A percentile compares a stretch with the other conserved stretches of the same genome.
Conservation (phyloP, 2,797 vertebrate genomes). For the Gephyroberyx darwinii region DNA sequence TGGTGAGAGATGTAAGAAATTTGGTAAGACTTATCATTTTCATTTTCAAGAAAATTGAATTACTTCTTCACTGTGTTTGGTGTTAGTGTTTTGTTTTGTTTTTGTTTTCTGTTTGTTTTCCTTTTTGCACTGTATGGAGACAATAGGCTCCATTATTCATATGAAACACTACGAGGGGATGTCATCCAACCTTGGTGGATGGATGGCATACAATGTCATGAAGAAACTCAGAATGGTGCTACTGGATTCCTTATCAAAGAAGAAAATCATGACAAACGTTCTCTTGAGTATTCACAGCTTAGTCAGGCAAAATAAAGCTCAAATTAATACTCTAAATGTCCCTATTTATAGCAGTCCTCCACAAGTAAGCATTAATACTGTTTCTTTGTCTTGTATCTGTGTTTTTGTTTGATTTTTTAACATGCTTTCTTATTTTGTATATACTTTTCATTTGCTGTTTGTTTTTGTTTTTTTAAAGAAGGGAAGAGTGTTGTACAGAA, state of each 20-base stretch:
- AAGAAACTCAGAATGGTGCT: slow-evolving; percentile 64
- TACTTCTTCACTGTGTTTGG: slow-evolving; percentile 37
- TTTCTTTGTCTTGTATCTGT: slow-evolving; percentile 51
- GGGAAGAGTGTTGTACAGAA: slow-evolving; percentile 77
- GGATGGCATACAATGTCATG: slow-evolving; percentile 31
- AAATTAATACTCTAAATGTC: slow-evolving; percentile 34
- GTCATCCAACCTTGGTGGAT: slow-evolving; percentile 32
- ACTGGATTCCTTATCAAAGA: slow-evolving; percentile 53
- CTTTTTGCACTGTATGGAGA: slow-evolving; percentile 73
- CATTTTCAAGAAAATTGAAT: slow-evolving; percentile 55
- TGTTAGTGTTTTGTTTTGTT: slow-evolving; percentile 25
- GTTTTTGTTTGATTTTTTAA: slow-evolving; percentile 55
- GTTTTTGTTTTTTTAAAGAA: slow-evolving; percentile 71
- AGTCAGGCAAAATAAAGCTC: slow-evolving; percentile 44
- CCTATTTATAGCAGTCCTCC: slow-evolving; percentile 65
- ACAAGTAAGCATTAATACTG: slow-evolving; percentile 53
- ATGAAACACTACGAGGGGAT: slow-evolving; percentile 54
- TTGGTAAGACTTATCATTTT: slow-evolving; percentile 50
- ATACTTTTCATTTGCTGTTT: slow-evolving; percentile 59
- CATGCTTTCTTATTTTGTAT: slow-evolving; percentile 72
- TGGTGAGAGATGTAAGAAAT: slow-evolving; percentile 68
- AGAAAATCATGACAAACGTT: slow-evolving; percentile 31
- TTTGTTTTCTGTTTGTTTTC: slow-evolving; percentile 43
- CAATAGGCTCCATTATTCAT: slow-evolving; percentile 53
- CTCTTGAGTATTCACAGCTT: slow-evolving; percentile 26